A percentile compares a stretch with the other conserved stretches of the same genome.
Conservation (phyloP, 2,888 invertebrate genomes). For the Meliscaeva auricollis region DNA sequence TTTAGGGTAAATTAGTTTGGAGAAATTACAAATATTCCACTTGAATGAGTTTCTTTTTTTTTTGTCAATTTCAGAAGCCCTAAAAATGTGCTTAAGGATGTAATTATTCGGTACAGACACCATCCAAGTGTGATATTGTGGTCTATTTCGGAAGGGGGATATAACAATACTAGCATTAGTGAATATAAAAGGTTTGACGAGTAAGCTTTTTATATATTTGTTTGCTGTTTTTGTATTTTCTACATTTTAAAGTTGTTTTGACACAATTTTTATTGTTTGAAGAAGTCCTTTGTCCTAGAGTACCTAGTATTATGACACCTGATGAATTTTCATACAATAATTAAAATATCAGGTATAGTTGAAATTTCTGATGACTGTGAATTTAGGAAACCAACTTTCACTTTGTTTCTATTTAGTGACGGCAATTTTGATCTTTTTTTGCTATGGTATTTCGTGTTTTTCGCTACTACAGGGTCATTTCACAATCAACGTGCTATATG, state of each 20-base stretch:
- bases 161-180: neutral
- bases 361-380: too few species aligned
- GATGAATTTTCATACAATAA: too few species aligned
- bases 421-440: too few species aligned
- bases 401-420: too few species aligned
- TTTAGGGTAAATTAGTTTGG: slow-evolving; percentile 44
- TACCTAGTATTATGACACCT: too few species aligned
- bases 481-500: too few species aligned
- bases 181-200: slow-evolving; percentile 8
- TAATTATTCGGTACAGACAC: slow-evolving; percentile 34
- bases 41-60: neutral
- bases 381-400: too few species aligned
- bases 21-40: neutral
- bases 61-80: slow-evolving; percentile 45
- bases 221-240: neutral
- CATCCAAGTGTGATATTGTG: slow-evolving; percentile 64
- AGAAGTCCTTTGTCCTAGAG: too few species aligned
- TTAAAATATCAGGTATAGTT: too few species aligned
- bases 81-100: slow-evolving; percentile 20
- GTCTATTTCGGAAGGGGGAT: slow-evolving; percentile 35
- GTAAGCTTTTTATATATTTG: slow-evolving; percentile 26
- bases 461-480: too few species aligned
- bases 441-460: too few species aligned
- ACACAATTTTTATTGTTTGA: too few species aligned
- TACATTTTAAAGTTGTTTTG: neutral